Conservation (phyloP, 2,113 vertebrate genomes). For the Circaetus cinerascens region DNA sequence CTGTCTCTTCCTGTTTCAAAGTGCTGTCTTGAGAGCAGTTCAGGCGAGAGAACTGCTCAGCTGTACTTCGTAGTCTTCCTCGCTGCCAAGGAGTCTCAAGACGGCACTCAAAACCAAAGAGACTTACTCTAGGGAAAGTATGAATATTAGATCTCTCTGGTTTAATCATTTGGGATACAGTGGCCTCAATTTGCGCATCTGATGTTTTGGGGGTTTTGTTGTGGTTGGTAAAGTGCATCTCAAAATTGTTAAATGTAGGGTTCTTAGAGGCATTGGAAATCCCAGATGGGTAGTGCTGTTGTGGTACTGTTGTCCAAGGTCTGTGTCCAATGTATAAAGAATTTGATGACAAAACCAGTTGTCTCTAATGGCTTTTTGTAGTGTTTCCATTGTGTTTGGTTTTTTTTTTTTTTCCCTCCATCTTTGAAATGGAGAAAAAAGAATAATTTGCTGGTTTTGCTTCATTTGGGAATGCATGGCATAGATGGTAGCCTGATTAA, state of each 20-base stretch:
- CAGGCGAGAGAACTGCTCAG: slow-evolving; percentile 20
- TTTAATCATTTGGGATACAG: slow-evolving; percentile 8
- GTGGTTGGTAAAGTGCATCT: neutral
- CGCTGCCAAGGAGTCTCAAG: slow-evolving; percentile 46
- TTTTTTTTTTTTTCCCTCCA: rapidly evolving
- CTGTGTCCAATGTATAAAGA: neutral
- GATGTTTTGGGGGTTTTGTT: neutral
- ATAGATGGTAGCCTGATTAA: neutral
- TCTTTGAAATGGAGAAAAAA: neutral
- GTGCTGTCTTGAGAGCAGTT: slow-evolving; percentile 55
- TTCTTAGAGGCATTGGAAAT: neutral
- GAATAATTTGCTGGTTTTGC: neutral
- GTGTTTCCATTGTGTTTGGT: neutral
- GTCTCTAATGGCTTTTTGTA: neutral
- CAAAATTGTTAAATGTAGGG: neutral
- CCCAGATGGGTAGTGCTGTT: neutral
- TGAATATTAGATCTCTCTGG: slow-evolving; percentile 54
- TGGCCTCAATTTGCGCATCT: neutral
- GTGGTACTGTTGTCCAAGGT: neutral
- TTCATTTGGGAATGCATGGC: neutral
- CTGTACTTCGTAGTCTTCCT: slow-evolving; percentile 16
- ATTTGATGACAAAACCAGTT: neutral
- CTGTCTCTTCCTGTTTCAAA: slow-evolving; percentile 51
- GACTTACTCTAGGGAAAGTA: slow-evolving; percentile 1
- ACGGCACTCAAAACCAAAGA: slow-evolving; percentile 1